These are phyloP conservation scores for Bombus consobrinus DNA, from an alignment of 1,140 invertebrate genomes.

Conservation along the genomic window DNA sequence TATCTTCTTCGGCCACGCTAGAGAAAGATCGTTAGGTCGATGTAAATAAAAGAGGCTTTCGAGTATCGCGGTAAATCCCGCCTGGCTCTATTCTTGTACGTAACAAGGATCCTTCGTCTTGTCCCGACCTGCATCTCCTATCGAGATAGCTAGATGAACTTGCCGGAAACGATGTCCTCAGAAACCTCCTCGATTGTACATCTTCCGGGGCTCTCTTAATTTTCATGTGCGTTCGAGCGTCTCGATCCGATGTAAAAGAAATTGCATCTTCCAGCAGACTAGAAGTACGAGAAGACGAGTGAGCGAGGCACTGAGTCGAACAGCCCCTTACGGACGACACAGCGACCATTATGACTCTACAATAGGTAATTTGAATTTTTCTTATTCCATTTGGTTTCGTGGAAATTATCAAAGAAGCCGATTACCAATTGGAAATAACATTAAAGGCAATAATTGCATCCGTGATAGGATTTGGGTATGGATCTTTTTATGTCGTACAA, in stretches of 20 bases:
- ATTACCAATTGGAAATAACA: not conserved
- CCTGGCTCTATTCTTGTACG: constrained; percentile 17
- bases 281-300: constrained; percentile 59
- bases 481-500: not conserved
- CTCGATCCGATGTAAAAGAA: constrained; percentile 31
- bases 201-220: constrained; percentile 9
- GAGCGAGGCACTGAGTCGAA: constrained; percentile 28
- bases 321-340: constrained; percentile 68
- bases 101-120: constrained; percentile 14
- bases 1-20: constrained; percentile 30
- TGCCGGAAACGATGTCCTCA: not conserved
- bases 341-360: constrained; percentile 73
- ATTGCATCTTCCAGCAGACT: constrained; percentile 57
- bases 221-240: constrained; percentile 6
- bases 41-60: constrained; percentile 31
- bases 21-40: constrained; percentile 22
- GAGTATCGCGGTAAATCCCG: constrained; percentile 7
- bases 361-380: constrained; percentile 66
- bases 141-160: constrained; percentile 25
- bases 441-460: not conserved
- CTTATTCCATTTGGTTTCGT: not conserved
- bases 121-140: constrained; percentile 29
- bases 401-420: not conserved
- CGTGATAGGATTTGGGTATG: not conserved
- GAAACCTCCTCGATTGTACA: not conserved